Evolutionary conservation across 2,797 vertebrate genomes (phyloP), one percentile per base, ranked within the genome.

Genomic region (Propithecus deckenii): DNA sequence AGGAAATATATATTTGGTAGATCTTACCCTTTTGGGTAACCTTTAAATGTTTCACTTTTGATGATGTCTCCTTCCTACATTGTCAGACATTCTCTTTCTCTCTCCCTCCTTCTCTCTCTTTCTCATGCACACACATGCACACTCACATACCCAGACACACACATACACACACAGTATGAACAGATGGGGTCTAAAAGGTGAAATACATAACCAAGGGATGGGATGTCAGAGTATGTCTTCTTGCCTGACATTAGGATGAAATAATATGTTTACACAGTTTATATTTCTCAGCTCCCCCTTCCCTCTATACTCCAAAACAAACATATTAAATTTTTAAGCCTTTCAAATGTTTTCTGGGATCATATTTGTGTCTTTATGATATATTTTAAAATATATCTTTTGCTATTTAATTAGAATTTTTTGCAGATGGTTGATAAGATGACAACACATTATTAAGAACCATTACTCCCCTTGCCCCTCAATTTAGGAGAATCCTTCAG

Each of bases 401-500:
- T 87, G 89, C 92, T 52, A 93, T 88, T 86, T 93, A 96, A 97
- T 94, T 94, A 94, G 55, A 94, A 80, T 46, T 89, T 86, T 92
- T 78, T 95, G 65, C 89, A 93, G 86, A 90, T 97, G 71, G n/a
- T 83, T 91, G 79, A 98, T 98, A 97, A 97, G 94, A 86, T 63
- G 74, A 92, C 78, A 87, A 97, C 41, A 69, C 4, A 79, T 90
- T 97, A 96, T 67, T 96, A 91, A 98, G 96, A 92, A 50, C 11
- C 72, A 59, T 91, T 67, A 81, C 84, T n/a, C 88, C 65, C 35
- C 72, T 89, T 88, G 74, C 38, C 74, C 94, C 89, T 97, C 71
- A 96, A 96, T 94, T 96, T 94, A 96, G 86, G 94, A 94, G 86
- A 96, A 65, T 93, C 76, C 80, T 91, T 96, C 90, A 97, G 91